Base-by-base conservation (phyloP, 23 tunicate genomes). In the Trididemnum clinides region DNA sequence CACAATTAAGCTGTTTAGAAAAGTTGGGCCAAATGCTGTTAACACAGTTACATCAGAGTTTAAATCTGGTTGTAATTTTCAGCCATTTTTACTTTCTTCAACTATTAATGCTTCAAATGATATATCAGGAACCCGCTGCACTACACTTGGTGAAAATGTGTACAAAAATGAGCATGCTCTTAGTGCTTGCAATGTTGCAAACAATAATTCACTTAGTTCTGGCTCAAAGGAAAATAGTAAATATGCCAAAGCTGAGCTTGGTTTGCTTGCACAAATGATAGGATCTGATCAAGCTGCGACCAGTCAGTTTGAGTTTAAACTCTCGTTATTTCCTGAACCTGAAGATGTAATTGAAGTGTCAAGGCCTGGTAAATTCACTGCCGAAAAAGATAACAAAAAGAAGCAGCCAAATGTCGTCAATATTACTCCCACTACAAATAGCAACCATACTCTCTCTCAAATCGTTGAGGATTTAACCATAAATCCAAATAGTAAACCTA, bases 161-260 rank as follows among this genome's bases (percentile, higher is more conserved):
- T 92, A 92, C 33, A 57, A 72, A 12, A 57, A 75, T 18, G 62
- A 79, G 1, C 22, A 27, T 35, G 71, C 21, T 35, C 7, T 4
- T 0, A 35, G 38, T 1, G 27, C 74, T 28, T n/a, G 28, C 2
- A 28, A 39, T 39, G 58, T 28, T 27, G 39, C 32, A 2, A 22
- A 78, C 1, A 62, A 36, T 12, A 37, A 19, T 1, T 1, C 66
- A 20, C n/a, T 50, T 15, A 23, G 29, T 19, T 19, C 33, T 19
- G 27, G 7, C 5, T 12, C 80, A 12, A 37, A 1, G 2, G 38
- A 57, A 12, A 36, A 34, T 12, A 81, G 58, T 58, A 37, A 36
- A 2, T 30, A 64, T 19, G 98, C 92, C 35, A 73, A 89, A 33
- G 98, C 98, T 15, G 98, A 94, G 49, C 64, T 89, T 0, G 75